A percentile compares a stretch with the other conserved stretches of the same genome.
Evolutionary conservation across 2,113 vertebrate species (phyloP).

Genomic region (Poecilia latipinna): DNA sequence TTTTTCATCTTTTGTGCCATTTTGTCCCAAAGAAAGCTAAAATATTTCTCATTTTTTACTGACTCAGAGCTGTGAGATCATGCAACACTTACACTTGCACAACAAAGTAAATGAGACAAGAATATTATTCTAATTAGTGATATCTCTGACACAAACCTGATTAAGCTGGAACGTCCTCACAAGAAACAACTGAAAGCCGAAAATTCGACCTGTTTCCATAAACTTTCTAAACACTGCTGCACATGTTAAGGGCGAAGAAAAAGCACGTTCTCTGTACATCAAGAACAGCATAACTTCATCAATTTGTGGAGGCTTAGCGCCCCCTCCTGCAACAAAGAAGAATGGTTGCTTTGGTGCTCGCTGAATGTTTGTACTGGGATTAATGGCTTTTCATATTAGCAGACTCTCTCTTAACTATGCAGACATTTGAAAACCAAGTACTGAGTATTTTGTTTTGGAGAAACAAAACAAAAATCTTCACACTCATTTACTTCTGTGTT

Average conservation of each 20-base stretch:
- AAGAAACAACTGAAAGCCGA: neutral
- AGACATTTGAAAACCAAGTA: neutral
- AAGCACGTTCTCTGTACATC: neutral
- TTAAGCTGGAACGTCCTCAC: neutral
- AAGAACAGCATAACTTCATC: neutral
- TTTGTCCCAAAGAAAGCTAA: neutral
- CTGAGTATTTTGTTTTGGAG: neutral
- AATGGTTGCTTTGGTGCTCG: neutral
- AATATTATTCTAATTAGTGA: neutral
- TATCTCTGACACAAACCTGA: neutral
- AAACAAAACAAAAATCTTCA: neutral
- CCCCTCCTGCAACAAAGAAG: neutral
- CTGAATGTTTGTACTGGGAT: too few species aligned
- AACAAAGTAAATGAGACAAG: neutral
- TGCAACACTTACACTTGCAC: neutral
- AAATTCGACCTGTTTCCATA: neutral
- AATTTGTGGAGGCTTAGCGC: neutral
- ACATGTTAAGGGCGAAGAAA: neutral
- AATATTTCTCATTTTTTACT: neutral
- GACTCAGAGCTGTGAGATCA: neutral
- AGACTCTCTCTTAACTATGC: neutral
- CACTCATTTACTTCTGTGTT: neutral
- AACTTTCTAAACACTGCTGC: neutral
- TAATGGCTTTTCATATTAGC: too few species aligned
- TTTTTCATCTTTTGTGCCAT: neutral